These are phyloP conservation scores for Tupiocoris notatus DNA, from an alignment of 2,888 invertebrate species.

Conservation along the genomic window DNA sequence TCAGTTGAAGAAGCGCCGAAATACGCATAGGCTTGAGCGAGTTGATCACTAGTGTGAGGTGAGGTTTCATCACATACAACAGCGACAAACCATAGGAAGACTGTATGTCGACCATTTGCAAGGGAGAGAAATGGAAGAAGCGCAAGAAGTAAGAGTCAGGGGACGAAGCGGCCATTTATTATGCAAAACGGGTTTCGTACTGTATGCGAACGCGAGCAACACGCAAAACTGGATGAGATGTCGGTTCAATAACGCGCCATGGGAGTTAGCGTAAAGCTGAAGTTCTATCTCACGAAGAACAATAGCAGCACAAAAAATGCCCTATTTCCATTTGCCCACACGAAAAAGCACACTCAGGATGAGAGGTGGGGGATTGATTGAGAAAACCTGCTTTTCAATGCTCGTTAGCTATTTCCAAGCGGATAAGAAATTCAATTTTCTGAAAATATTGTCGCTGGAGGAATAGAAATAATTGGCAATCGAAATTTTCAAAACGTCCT, in stretches of 20 bases:
- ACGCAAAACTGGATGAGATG: neutral
- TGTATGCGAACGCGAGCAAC: neutral
- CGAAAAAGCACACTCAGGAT: no score
- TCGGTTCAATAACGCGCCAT: neutral
- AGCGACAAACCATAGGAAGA: neutral
- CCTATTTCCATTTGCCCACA: no score
- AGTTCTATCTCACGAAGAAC: neutral
- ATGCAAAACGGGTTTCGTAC: neutral
- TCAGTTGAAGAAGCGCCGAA: neutral
- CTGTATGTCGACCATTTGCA: neutral
- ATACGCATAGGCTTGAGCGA: neutral
- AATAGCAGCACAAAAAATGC: no score
- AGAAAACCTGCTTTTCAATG: no score
- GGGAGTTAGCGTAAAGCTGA: neutral
- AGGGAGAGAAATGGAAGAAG: neutral
- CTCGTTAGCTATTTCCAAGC: no score
- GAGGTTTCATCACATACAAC: neutral
- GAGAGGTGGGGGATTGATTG: no score
- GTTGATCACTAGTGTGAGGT: neutral
- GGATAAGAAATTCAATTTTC: no score
- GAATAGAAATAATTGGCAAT: no score
- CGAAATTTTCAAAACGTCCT: no score
- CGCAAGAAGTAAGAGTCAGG: neutral
- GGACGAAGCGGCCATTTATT: neutral
- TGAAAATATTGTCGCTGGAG: no score